Evolutionary conservation across 1,140 invertebrate genomes (phyloP), one percentile per base, ranked within the genome.

Genomic region (Caenorhabditis elegans): DNA sequence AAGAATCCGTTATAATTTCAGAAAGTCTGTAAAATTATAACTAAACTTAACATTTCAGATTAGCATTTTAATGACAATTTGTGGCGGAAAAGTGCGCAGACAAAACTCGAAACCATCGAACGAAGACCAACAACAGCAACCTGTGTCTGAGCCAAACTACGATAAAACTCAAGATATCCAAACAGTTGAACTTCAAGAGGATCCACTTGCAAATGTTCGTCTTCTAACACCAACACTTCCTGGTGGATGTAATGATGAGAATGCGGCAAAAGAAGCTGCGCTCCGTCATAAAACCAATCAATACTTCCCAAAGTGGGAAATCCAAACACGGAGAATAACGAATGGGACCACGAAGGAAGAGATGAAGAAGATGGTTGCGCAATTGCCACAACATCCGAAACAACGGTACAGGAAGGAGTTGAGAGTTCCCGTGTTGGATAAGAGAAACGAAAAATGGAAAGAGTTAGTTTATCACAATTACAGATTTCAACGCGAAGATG

Each of bases 171-270:
- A 70, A 39, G 60, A 70, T 70, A 13, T 70, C 10, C 60, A 70
- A 70, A 70, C 60, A 8, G 60, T 70, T 22, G 60, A 70, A 10
- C 5, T 70, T 8, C 60, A 70, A 70, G 60, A 70, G 60, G 60
- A 70, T 70, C 60, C 60, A 39, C n/a, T 70, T 0, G 60, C 60
- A 1, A 70, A 70, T 39, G 60, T 70, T 19, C 60, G 60, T 70
- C 60, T 70, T 70, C n/a, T 70, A n/a, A 70, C 60, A 43, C 60
- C 60, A 22, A 70, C 60, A 19, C 60, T 70, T 70, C 60, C 60
- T 10, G 60, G 60, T 22, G 60, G 60, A n/a, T 70, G 60, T 39
- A 70, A 31, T 70, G 60, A 70, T 70, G 60, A 70, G n/a, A 70
- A 70, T 39, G 60, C 60, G 22, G 60, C 60, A 70, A 70, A 70